Conservation (phyloP, 1,140 invertebrate species). For the Dendrolimus punctatus region DNA sequence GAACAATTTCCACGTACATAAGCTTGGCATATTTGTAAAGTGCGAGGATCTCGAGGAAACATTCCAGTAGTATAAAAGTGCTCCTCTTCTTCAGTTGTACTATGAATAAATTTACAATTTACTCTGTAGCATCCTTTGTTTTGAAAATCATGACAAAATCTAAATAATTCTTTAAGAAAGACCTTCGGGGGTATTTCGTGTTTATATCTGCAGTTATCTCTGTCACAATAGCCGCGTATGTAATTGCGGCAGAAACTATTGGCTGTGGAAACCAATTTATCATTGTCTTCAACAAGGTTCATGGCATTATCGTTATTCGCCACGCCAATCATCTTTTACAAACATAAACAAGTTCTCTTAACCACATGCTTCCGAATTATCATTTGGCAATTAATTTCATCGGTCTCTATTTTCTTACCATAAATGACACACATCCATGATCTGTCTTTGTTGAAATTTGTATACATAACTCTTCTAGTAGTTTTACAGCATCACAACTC, state of each 20-base stretch:
- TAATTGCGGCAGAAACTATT: slow-evolving; percentile 53
- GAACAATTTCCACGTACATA: slow-evolving; percentile 39
- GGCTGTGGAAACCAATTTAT: slow-evolving; percentile 26
- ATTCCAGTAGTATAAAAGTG: slow-evolving; percentile 46
- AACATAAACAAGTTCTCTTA: too few species aligned
- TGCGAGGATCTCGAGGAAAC: slow-evolving; percentile 40
- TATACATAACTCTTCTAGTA: too few species aligned
- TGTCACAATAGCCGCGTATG: slow-evolving; percentile 47
- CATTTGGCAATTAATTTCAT: too few species aligned
- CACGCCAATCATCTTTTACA: slow-evolving; percentile 25
- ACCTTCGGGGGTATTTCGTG: slow-evolving; percentile 51
- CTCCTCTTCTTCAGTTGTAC: slow-evolving; percentile 48
- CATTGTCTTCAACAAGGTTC: slow-evolving; percentile 34
- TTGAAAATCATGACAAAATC: slow-evolving; percentile 62
- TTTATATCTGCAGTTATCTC: slow-evolving; percentile 54
- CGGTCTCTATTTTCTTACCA: too few species aligned
- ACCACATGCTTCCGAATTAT: too few species aligned
- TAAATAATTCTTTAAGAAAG: slow-evolving; percentile 51
- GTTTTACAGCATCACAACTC: too few species aligned
- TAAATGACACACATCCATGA: too few species aligned
- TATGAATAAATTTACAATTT: slow-evolving; percentile 60
- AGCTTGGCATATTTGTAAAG: slow-evolving; percentile 37
- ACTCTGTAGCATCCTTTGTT: slow-evolving; percentile 60
- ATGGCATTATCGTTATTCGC: slow-evolving; percentile 17
- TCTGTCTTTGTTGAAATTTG: too few species aligned